phyloP scores from a whole-genome alignment of 2,888 invertebrate species.

The Cheilosia soror region DNA sequence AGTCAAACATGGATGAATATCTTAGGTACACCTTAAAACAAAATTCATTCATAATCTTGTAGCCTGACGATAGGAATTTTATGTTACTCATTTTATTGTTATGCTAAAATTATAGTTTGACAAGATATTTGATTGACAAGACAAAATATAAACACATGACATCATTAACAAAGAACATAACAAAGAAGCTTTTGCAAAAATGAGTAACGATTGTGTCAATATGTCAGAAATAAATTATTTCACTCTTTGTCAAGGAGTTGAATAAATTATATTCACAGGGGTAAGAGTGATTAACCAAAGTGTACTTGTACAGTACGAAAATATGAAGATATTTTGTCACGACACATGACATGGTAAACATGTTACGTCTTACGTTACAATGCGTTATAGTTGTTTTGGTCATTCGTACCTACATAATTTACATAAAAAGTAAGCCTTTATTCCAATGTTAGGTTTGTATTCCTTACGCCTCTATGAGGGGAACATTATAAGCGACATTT shows the following conservation, averaged over 20 bases:
- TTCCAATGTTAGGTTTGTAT: no score
- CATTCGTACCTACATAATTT: no score
- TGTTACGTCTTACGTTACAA: background rate
- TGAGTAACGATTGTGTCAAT: constrained; percentile 7
- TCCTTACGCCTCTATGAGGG: background rate
- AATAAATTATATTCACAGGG: background rate
- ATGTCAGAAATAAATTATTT: constrained; percentile 4
- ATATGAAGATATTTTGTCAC: background rate
- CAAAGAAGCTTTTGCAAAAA: background rate
- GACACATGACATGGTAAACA: background rate
- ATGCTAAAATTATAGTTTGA: background rate
- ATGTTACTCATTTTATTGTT: background rate
- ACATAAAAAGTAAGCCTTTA: background rate
- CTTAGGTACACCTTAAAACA: background rate
- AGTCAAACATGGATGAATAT: no score
- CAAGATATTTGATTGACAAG: constrained; percentile 1
- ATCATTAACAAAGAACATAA: constrained; percentile 5
- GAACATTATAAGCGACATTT: no score
- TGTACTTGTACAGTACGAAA: background rate
- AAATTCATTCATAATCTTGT: background rate
- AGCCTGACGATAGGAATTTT: background rate
- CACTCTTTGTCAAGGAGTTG: background rate
- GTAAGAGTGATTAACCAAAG: no score
- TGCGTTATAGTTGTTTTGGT: background rate
- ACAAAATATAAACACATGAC: constrained; percentile 4